Evolutionary conservation across 2,797 vertebrate genomes (phyloP).

Genomic region (Phaenicophaeus curvirostris): DNA sequence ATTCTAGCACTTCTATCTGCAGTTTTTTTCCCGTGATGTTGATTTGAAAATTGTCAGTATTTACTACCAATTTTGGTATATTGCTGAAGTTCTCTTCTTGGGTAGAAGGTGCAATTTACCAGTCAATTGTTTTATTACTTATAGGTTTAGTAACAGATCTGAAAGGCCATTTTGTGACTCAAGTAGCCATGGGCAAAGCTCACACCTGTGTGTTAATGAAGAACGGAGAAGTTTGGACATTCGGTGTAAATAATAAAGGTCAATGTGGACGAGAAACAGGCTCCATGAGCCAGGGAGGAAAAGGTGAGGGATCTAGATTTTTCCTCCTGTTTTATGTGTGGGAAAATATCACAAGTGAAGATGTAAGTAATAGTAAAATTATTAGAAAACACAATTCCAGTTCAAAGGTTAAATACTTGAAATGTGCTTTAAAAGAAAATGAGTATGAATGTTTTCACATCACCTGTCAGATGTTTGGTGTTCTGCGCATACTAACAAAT

Average conservation of each 20-base stretch:
- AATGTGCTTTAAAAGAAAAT: background rate
- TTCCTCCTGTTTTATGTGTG: background rate
- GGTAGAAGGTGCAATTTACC: background rate
- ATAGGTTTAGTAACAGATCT: slow-evolving; percentile 96
- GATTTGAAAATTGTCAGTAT: background rate
- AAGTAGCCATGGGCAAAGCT: slow-evolving; percentile 99
- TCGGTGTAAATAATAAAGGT: slow-evolving; percentile 98
- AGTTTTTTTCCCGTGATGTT: background rate
- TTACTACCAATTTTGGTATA: background rate
- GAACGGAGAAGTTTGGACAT: slow-evolving; percentile 97
- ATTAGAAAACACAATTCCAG: background rate
- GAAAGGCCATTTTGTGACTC: slow-evolving; percentile 96
- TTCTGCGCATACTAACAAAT: background rate
- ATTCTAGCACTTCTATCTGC: background rate
- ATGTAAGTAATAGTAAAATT: background rate
- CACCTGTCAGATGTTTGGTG: background rate
- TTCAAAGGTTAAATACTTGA: background rate
- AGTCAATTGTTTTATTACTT: slow-evolving; percentile 19
- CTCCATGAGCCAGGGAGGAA: slow-evolving; percentile 93
- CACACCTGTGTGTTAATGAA: slow-evolving; percentile 97
- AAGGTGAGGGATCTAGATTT: slow-evolving; percentile 80
- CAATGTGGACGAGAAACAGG: slow-evolving; percentile 98
- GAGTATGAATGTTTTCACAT: background rate
- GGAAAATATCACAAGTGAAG: background rate
- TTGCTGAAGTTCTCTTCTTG: background rate